phyloP scores from a whole-genome alignment of 1,140 invertebrate genomes.

The Zaprionus ornatus region DNA sequence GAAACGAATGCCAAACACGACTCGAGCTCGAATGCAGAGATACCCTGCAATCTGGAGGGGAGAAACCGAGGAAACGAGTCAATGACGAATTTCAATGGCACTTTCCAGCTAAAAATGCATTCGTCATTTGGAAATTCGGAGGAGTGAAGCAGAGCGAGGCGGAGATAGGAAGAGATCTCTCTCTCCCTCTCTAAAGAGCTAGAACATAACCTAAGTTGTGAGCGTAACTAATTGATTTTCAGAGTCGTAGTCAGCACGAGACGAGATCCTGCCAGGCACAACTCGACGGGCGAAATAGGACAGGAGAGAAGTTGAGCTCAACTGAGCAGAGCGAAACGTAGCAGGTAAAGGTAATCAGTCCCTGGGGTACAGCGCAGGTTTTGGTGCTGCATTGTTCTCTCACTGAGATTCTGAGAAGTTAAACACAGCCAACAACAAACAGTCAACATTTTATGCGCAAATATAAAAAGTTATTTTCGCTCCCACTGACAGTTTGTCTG shows the following conservation, averaged over 20 bases:
- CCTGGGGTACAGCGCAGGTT: conserved; percentile 68
- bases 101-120: conserved; percentile 58
- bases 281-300: conserved; percentile 21
- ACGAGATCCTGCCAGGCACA: conserved; percentile 32
- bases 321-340: conserved; percentile 23
- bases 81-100: conserved; percentile 63
- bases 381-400: conserved; percentile 58
- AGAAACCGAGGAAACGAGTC: conserved; percentile 33
- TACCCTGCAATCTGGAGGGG: conserved; percentile 7
- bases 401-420: conserved; percentile 66
- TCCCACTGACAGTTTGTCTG: conserved; percentile 43
- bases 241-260: conserved; percentile 51
- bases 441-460: conserved; percentile 72
- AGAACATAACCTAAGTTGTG: conserved; percentile 13
- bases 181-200: background rate
- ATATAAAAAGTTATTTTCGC: conserved; percentile 76
- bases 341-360: conserved; percentile 73
- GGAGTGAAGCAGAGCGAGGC: conserved; percentile 5
- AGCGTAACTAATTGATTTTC: conserved; percentile 81
- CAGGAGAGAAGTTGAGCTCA: background rate
- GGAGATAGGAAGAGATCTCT: conserved; percentile 22
- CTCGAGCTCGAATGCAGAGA: background rate
- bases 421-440: conserved; percentile 50
- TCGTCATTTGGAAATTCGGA: conserved; percentile 60
- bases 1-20: conserved; percentile 65